phyloP scores from a whole-genome alignment of 92 coral and sea anemone genomes.

The Epizoanthus stellaris region DNA sequence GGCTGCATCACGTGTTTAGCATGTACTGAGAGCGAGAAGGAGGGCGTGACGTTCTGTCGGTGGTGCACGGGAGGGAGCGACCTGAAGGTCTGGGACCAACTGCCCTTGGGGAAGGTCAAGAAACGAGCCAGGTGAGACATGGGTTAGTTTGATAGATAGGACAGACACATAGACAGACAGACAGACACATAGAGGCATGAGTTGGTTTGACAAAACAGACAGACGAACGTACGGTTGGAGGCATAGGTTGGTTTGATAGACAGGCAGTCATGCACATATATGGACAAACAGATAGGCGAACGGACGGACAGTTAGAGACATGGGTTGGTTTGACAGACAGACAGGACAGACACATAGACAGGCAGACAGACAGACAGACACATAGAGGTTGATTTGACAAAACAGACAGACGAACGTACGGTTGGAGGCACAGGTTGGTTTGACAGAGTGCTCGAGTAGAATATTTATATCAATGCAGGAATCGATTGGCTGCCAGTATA shows the following conservation, averaged over 20 bases:
- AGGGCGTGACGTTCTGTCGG: conserved; percentile 76
- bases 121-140: conserved; percentile 81
- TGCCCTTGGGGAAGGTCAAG: conserved; percentile 75
- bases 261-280: not conserved
- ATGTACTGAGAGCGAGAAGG: conserved; percentile 75
- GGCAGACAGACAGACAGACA: not conserved
- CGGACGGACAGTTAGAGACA: not conserved
- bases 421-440: no score
- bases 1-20: conserved; percentile 91
- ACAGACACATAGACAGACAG: not conserved
- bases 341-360: not conserved
- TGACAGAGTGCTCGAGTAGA: not conserved
- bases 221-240: not conserved
- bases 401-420: not conserved
- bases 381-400: not conserved
- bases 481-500: no score
- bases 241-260: not conserved
- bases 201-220: not conserved
- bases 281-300: not conserved
- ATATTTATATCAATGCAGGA: no score
- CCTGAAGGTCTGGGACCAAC: conserved; percentile 92
- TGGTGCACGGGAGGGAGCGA: conserved; percentile 96
- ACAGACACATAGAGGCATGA: not conserved
- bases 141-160: not conserved
- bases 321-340: not conserved